phyloP scores from a whole-genome alignment of 2,888 invertebrate genomes.

The Panorpa germanica region DNA sequence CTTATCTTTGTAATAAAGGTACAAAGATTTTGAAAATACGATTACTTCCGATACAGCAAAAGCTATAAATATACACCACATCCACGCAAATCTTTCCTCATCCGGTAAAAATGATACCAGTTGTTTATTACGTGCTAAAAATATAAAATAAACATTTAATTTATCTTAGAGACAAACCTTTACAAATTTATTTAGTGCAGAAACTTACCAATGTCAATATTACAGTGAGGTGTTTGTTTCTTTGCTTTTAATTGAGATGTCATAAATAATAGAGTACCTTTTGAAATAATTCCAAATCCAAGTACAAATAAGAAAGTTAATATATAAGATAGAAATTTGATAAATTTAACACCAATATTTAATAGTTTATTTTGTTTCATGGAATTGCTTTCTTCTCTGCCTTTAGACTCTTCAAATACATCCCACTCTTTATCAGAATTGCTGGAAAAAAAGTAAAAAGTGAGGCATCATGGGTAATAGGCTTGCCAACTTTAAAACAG shows the following conservation, averaged over 20 bases:
- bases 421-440: constrained; percentile 99
- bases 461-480: too few species aligned
- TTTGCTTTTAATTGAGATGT: constrained; percentile 70
- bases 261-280: constrained; percentile 80
- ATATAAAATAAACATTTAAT: too few species aligned
- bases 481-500: too few species aligned
- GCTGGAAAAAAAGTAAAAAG: too few species aligned
- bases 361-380: constrained; percentile 77
- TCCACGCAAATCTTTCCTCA: constrained; percentile 78
- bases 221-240: constrained; percentile 61
- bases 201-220: too few species aligned
- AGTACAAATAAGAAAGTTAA: constrained; percentile 73
- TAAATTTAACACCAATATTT: constrained; percentile 64
- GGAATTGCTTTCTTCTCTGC: constrained; percentile 72
- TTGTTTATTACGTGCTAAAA: constrained; percentile 74
- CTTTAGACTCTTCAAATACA: constrained; percentile 83
- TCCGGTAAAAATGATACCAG: constrained; percentile 65
- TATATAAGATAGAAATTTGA: constrained; percentile 70
- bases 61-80: constrained; percentile 78
- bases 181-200: too few species aligned
- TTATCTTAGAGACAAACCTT: too few species aligned
- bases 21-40: too few species aligned
- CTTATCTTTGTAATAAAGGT: too few species aligned
- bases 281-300: constrained; percentile 68
- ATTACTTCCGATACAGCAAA: constrained; percentile 81